These are phyloP conservation scores for Apamea crenata DNA, from an alignment of 2,888 invertebrate species.

Conservation along the genomic window DNA sequence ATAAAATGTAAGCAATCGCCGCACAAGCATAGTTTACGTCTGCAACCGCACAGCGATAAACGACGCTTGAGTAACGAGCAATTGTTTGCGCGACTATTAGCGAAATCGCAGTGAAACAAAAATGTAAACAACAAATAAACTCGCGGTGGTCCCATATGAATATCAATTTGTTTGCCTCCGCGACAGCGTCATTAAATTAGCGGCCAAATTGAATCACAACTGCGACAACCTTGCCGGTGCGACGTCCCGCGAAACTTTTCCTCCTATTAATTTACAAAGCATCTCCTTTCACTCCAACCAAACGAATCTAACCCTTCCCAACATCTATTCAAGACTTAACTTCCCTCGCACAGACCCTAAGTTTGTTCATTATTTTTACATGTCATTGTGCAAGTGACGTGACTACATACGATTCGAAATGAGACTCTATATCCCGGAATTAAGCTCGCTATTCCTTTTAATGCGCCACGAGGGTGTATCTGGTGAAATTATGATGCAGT, in stretches of 20 bases:
- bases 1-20: slow-evolving; percentile 16
- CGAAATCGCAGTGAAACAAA: slow-evolving; percentile 70
- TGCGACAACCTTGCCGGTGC: slow-evolving; percentile 89
- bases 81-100: slow-evolving; percentile 70
- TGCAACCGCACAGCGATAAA: slow-evolving; percentile 43
- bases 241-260: slow-evolving; percentile 89
- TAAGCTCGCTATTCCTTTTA: slow-evolving; percentile 81
- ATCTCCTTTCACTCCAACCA: slow-evolving; percentile 79
- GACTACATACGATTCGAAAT: slow-evolving; percentile 74
- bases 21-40: slow-evolving; percentile 44
- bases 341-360: slow-evolving; percentile 77
- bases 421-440: slow-evolving; percentile 77
- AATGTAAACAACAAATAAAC: slow-evolving; percentile 84
- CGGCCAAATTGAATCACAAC: slow-evolving; percentile 90
- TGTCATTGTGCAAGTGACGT: slow-evolving; percentile 90
- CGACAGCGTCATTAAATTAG: slow-evolving; percentile 90
- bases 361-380: slow-evolving; percentile 91
- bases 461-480: slow-evolving; percentile 83
- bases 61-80: slow-evolving; percentile 55
- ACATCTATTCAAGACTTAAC: slow-evolving; percentile 77
- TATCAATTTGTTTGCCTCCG: slow-evolving; percentile 89
- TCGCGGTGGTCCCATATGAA: slow-evolving; percentile 88
- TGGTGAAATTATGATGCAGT: slow-evolving; percentile 91
- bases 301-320: slow-evolving; percentile 77
- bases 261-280: slow-evolving; percentile 90